Evolutionary conservation across 2,888 invertebrate genomes (phyloP).

Genomic region (Himalopsyche tibetana): DNA sequence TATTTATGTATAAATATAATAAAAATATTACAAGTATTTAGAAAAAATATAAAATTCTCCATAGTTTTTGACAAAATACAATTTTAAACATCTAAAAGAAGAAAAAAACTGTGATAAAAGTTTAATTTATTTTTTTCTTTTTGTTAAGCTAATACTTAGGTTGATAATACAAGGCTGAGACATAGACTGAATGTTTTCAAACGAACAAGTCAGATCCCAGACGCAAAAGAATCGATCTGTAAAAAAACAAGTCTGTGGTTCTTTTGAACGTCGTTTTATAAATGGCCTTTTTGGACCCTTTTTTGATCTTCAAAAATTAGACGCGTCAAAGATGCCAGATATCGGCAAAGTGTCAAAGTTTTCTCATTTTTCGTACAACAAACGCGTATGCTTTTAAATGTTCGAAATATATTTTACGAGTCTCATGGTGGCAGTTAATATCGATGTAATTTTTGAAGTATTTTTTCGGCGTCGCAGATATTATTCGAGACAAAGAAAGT

Average conservation of each 20-base stretch:
- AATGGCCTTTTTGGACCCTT: not conserved
- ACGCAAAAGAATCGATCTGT: slow-evolving; percentile 4
- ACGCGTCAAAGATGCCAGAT: slow-evolving; percentile 24
- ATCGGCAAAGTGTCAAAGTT: slow-evolving; percentile 26
- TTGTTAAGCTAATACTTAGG: not conserved
- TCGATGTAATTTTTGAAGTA: slow-evolving; percentile 16
- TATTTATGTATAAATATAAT: too few species aligned
- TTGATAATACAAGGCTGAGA: not conserved
- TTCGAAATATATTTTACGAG: not conserved
- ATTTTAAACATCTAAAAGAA: too few species aligned
- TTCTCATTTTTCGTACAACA: not conserved
- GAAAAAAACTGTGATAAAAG: too few species aligned
- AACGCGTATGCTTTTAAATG: not conserved
- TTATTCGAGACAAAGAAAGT: not conserved
- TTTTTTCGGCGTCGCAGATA: slow-evolving; percentile 3
- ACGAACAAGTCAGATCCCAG: not conserved
- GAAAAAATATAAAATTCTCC: too few species aligned
- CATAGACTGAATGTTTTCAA: not conserved
- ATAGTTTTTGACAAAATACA: too few species aligned
- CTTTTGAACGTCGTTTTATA: slow-evolving; percentile 17
- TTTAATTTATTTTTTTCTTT: not conserved
- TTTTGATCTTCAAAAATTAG: slow-evolving; percentile 29
- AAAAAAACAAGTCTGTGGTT: slow-evolving; percentile 13
- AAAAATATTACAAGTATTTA: too few species aligned
- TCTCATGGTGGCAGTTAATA: not conserved